A percentile compares a stretch with the other conserved stretches of the same genome.
Evolutionary conservation across 2,113 vertebrate species (phyloP).

Genomic region (Alethe diademata): DNA sequence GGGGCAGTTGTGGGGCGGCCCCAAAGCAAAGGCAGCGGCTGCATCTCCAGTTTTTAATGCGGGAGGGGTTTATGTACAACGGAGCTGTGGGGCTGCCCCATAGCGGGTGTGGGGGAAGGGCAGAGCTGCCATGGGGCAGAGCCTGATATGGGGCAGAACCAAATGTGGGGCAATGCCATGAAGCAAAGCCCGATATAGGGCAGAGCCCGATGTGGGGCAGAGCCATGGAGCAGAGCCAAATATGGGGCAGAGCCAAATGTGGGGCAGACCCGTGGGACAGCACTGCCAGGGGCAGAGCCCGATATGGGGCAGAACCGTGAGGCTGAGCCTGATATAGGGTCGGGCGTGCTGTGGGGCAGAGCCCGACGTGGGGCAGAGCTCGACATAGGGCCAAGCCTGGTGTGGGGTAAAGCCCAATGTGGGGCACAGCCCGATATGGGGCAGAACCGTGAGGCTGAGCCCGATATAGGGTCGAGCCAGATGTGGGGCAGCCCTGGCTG

Average conservation of each 20-base stretch:
- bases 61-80: neutral
- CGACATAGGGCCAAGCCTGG: neutral
- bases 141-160: neutral
- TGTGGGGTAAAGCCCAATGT: neutral
- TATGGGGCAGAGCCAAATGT: too few relatives aligned
- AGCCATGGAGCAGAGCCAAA: neutral
- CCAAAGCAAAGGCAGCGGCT: neutral
- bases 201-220: neutral
- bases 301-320: too few relatives aligned
- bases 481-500: neutral
- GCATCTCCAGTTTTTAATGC: neutral
- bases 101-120: neutral
- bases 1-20: too few relatives aligned
- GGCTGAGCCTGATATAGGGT: too few relatives aligned
- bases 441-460: neutral
- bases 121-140: neutral
- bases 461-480: neutral
- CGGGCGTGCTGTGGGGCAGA: neutral
- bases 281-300: too few relatives aligned
- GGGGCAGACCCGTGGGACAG: too few relatives aligned
- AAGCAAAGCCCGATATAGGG: rapidly evolving
- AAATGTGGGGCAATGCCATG: neutral
- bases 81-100: neutral
- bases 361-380: neutral
- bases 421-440: neutral